A percentile compares a stretch with the other conserved stretches of the same genome.
phyloP scores from a whole-genome alignment of 2,888 invertebrate genomes.

The Diaperis boleti region DNA sequence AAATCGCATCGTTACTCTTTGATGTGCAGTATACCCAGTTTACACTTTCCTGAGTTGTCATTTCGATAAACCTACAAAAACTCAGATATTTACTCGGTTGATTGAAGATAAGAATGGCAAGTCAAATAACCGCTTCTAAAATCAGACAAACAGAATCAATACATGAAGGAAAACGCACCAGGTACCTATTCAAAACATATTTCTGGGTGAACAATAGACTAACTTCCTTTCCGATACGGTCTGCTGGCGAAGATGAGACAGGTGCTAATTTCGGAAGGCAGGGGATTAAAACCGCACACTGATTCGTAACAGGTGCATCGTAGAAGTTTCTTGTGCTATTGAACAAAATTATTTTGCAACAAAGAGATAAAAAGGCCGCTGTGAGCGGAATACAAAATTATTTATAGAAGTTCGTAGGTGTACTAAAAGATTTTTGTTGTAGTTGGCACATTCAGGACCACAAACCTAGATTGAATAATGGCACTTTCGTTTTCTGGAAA shows the following conservation, averaged over 20 bases:
- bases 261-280: conserved; percentile 20
- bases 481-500: too few species aligned
- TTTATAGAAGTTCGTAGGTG: conserved; percentile 8
- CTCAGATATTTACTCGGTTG: too few species aligned
- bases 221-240: conserved; percentile 30
- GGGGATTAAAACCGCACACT: conserved; percentile 12
- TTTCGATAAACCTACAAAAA: too few species aligned
- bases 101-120: conserved; percentile 18
- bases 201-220: conserved; percentile 20
- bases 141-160: too few species aligned
- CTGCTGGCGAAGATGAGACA: conserved; percentile 16
- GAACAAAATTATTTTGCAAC: too few species aligned
- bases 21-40: too few species aligned
- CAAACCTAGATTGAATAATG: neutral
- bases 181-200: conserved; percentile 26
- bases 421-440: neutral
- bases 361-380: too few species aligned
- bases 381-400: too few species aligned
- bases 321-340: neutral
- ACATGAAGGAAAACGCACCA: conserved; percentile 17
- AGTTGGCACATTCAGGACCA: neutral
- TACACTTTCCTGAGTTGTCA: too few species aligned
- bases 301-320: conserved; percentile 24
- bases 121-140: too few species aligned
- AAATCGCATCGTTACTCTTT: too few species aligned